Base-by-base conservation (phyloP, 2,113 vertebrate genomes). In the Chionomys nivalis region DNA sequence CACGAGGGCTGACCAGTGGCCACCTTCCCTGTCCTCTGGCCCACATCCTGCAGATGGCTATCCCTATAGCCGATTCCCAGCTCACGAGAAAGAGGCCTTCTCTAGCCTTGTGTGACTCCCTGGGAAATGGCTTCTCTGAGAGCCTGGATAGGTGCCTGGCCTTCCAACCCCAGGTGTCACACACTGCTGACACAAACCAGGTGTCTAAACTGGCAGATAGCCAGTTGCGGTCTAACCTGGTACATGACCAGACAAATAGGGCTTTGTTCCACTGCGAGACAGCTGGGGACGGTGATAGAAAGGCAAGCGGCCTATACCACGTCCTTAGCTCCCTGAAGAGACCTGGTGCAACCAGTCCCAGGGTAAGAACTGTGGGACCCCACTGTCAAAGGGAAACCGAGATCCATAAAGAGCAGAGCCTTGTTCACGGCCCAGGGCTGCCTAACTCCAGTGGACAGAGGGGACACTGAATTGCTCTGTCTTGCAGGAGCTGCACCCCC, bases 251-350 rank as follows among this genome's bases (percentile, higher is more conserved):
- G 55, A 19, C 49, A 44, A 2, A 17, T 4, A 52, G 23, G 7
- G 33, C 68, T 44, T 7, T 23, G 63, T 17, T 11, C 3, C 16
- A 7, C 26, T 24, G 7, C 78, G 52, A 88, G 55, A 24, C 55
- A 12, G 75, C 2, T 8, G 13, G 10, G 36, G 6, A 8, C 3
- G 4, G 61, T 11, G 33, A 14, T 21, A 81, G n/a, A 58, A 55
- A 81, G n/a, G n/a, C 12, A 61, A 39, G 6, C 2, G 3, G 6
- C n/a, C 13, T 26, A 36, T 1, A 2, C 2, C 8, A 8, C 19
- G n/a, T 9, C 36, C 87, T 31, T 26, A 55, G 49, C 36, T 72
- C 87, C 33, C 49, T 7, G 36, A n/a, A 42, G 66, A 47, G 8
- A 75, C 75, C 36, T 3, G 21, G 12, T 12, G 23, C 7, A 14